Evolutionary conservation across 2,113 vertebrate genomes (phyloP).

Genomic region (Misgurnus anguillicaudatus): DNA sequence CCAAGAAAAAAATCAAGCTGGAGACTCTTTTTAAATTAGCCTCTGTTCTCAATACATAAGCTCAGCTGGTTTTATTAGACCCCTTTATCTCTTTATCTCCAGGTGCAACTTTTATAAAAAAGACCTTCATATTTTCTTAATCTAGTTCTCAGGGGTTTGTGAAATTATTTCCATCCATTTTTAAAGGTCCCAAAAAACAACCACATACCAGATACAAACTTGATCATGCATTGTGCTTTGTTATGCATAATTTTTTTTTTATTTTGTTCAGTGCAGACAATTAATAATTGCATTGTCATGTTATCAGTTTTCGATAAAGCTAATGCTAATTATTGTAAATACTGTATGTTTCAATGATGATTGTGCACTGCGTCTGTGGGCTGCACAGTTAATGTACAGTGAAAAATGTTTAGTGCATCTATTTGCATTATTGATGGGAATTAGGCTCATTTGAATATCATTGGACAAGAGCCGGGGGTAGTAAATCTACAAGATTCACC

Average conservation of each 20-base stretch:
- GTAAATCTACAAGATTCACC: conserved; percentile 57
- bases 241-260: not conserved
- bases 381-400: conserved; percentile 35
- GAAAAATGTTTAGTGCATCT: conserved; percentile 45
- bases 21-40: conserved; percentile 66
- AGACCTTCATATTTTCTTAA: conserved; percentile 7
- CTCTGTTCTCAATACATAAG: conserved; percentile 68
- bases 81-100: conserved; percentile 51
- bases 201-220: not conserved
- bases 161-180: not conserved
- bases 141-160: not conserved
- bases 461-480: conserved; percentile 49
- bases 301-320: too few species aligned
- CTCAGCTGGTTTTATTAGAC: conserved; percentile 71
- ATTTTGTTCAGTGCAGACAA: not conserved
- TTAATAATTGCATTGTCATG: too few species aligned
- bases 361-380: not conserved
- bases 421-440: conserved; percentile 58
- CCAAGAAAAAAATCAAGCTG: not conserved
- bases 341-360: not conserved
- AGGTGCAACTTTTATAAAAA: conserved; percentile 20
- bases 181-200: not conserved
- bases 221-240: too few species aligned
- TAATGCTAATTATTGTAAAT: not conserved
- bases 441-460: conserved; percentile 53